Base-by-base conservation (phyloP, 2,888 invertebrate species). In the Polylopha cassiicola region DNA sequence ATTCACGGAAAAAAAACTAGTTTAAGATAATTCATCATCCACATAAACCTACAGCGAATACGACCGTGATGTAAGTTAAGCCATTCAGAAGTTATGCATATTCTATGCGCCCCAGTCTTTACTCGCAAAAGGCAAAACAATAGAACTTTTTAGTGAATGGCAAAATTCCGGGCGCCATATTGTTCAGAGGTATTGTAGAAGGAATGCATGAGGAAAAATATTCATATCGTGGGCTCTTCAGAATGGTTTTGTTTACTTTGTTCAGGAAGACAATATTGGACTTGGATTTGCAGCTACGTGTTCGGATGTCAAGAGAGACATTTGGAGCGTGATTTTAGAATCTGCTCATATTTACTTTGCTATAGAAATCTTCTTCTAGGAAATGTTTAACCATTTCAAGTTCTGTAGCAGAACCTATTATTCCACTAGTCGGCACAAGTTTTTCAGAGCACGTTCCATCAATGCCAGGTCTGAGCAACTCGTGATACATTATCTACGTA, bases 231-330 rank as follows among this genome's bases (percentile, higher is more conserved):
- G 30, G 37, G 10, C 39, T 39, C 21, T 28, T 20, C 39, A 30
- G 34, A 47, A 52, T 38, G 42, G 47, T 33, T 44, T 39, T 51
- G 52, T 53, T 56, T 51, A 37, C 49, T 43, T 34, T 21, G 27
- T 24, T 41, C 20, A 18, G 30, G 11, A 26, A 34, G 37, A 34
- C 46, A 50, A 47, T 46, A 51, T 51, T 39, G 41, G 18, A 37
- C 37, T 38, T 14, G 31, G 28, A 32, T 15, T 20, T 36, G 36
- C 36, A 28, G 13, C 28, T 27, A 20, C 39, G 33, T 41, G 23
- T 42, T 42, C n/a, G n/a, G n/a, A n/a, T n/a, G n/a, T n/a, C n/a
- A n/a, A n/a, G n/a, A n/a, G n/a, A n/a, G n/a, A n/a, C n/a, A n/a
- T n/a, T n/a, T n/a, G n/a, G n/a, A n/a, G n/a, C n/a, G n/a, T n/a